Percentiles rank a stretch among this genome's conserved stretches.
Conservation (phyloP, 2,113 vertebrate genomes). For the Guaruba guarouba region DNA sequence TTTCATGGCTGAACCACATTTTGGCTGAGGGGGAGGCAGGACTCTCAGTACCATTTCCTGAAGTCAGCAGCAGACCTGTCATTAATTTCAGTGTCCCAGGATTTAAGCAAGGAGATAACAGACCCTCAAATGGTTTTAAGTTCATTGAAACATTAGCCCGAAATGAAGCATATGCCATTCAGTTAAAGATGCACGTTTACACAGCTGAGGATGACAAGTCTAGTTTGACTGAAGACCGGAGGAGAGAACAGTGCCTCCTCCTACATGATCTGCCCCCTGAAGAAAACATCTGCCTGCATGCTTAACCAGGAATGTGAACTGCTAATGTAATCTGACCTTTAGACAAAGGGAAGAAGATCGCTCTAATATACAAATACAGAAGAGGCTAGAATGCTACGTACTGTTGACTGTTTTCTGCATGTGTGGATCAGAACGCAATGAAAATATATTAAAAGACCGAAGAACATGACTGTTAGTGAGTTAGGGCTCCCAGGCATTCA, state of each 20-base stretch:
- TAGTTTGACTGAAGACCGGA: conserved; percentile 51
- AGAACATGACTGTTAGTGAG: background rate
- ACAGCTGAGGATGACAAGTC: conserved; percentile 60
- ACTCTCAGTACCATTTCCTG: conserved; percentile 43
- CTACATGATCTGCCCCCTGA: conserved; percentile 64
- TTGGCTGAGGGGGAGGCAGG: conserved; percentile 44
- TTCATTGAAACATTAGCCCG: conserved; percentile 18
- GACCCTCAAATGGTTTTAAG: conserved; percentile 11
- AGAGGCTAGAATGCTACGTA: background rate
- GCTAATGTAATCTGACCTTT: conserved; percentile 59
- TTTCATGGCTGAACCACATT: conserved; percentile 31
- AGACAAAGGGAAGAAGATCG: conserved; percentile 11
- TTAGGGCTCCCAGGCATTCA: background rate
- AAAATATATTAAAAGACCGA: background rate
- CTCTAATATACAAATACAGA: conserved; percentile 6
- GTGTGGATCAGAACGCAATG: background rate
- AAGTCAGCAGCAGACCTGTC: conserved; percentile 18
- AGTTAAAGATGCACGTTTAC: conserved; percentile 43
- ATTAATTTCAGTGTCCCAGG: conserved; percentile 29
- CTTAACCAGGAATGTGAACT: conserved; percentile 64
- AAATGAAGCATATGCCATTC: conserved; percentile 56
- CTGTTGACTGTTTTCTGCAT: background rate
- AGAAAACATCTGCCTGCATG: conserved; percentile 75
- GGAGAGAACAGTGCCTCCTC: conserved; percentile 53
- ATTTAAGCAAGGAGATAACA: conserved; percentile 50